These are phyloP conservation scores for Salvator merianae DNA, from an alignment of 2,113 vertebrate genomes.

Conservation along the genomic window DNA sequence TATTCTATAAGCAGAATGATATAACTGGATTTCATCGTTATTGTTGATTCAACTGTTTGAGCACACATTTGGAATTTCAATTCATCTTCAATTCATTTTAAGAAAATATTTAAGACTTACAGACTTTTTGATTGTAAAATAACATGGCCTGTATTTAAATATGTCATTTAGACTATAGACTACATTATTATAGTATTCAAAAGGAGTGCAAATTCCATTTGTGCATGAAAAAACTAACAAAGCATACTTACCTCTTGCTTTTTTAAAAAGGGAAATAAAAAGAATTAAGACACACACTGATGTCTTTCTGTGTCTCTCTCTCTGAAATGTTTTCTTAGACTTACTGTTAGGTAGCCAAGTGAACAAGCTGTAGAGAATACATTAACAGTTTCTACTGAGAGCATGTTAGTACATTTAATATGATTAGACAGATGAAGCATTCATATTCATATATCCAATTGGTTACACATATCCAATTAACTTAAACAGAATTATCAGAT, in stretches of 20 bases:
- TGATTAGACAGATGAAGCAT: not conserved
- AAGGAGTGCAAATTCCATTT: slow-evolving; percentile 1
- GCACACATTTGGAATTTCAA: no score
- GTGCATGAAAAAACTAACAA: not conserved
- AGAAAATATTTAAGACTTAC: not conserved
- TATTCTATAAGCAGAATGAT: not conserved
- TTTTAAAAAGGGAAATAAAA: not conserved
- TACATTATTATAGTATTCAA: slow-evolving; percentile 7
- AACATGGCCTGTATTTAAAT: not conserved
- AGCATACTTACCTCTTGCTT: slow-evolving; percentile 3
- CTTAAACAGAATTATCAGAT: not conserved
- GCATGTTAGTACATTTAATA: not conserved
- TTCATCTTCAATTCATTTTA: not conserved
- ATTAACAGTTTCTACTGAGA: not conserved
- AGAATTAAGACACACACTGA: not conserved
- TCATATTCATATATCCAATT: no score
- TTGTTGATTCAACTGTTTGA: not conserved
- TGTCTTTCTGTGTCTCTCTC: not conserved
- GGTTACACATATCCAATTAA: not conserved
- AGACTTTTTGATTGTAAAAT: not conserved
- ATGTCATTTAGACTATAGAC: not conserved
- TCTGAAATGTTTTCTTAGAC: no score
- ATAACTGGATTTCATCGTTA: not conserved
- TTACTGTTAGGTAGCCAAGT: not conserved
- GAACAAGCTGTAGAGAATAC: not conserved